Conservation (phyloP, 2,888 invertebrate genomes). For the Eristalis pertinax region DNA sequence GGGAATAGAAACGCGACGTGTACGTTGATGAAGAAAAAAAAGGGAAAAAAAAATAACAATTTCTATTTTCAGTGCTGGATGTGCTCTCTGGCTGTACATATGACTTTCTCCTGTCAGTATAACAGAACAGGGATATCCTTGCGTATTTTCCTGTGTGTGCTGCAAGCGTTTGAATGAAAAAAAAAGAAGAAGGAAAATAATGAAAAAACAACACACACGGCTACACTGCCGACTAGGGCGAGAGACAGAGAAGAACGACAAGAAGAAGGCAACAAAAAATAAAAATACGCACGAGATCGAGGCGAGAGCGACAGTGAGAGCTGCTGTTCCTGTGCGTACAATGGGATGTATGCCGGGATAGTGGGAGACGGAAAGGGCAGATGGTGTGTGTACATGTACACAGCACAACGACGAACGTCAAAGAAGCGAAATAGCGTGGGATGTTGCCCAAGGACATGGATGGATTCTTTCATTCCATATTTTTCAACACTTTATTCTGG, state of each 20-base stretch:
- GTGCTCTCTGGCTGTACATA: constrained; percentile 36
- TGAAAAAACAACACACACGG: background rate
- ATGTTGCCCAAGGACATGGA: constrained; percentile 75
- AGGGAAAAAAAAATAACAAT: constrained; percentile 16
- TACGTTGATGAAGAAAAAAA: background rate
- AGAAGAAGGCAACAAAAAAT: background rate
- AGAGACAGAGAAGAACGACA: background rate
- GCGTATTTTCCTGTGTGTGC: constrained; percentile 38
- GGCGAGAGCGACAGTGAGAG: constrained; percentile 30
- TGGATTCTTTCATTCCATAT: constrained; percentile 27
- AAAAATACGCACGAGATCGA: background rate
- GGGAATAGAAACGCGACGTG: background rate
- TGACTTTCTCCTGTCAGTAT: constrained; percentile 53
- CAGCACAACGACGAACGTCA: constrained; percentile 55
- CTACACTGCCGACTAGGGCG: background rate
- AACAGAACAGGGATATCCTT: constrained; percentile 40
- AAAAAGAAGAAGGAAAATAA: constrained; percentile 9
- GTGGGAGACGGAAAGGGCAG: constrained; percentile 24
- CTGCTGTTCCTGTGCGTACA: constrained; percentile 8
- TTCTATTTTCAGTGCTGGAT: constrained; percentile 56
- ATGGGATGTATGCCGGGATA: constrained; percentile 30
- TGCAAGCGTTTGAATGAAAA: constrained; percentile 39
- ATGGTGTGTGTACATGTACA: constrained; percentile 26
- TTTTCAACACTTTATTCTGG: constrained; percentile 2
- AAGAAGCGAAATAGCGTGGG: constrained; percentile 71